Conservation (phyloP, 2,113 vertebrate species). For the Tringa solitaria region DNA sequence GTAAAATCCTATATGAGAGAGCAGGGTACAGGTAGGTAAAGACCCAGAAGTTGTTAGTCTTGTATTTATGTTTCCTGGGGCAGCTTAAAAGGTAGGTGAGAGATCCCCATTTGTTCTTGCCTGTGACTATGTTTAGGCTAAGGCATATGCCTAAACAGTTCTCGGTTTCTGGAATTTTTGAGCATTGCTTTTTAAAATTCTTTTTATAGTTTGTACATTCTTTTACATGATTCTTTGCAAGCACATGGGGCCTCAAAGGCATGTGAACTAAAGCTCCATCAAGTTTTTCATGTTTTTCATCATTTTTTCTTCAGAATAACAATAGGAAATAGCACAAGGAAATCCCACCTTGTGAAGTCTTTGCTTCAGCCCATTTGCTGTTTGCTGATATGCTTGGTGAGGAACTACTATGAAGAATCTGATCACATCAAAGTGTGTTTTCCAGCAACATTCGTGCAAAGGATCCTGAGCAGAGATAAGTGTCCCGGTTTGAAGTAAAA, state of each 20-base stretch:
- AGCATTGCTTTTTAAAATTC: background rate
- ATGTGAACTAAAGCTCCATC: background rate
- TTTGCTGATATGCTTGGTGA: background rate
- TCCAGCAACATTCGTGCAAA: background rate
- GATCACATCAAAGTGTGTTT: background rate
- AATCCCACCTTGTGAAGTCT: background rate
- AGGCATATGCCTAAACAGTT: background rate
- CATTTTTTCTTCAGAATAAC: background rate
- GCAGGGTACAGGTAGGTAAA: background rate
- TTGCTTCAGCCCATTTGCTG: background rate
- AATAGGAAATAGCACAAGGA: background rate
- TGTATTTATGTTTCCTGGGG: background rate
- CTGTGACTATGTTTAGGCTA: background rate
- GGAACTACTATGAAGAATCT: background rate
- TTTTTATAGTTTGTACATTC: background rate
- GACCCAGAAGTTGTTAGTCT: background rate
- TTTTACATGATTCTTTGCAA: background rate
- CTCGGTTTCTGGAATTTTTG: background rate
- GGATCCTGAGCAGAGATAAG: background rate
- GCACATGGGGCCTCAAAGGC: background rate
- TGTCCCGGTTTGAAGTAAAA: too few species aligned
- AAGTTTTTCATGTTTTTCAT: background rate
- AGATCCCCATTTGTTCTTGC: background rate
- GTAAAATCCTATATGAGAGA: background rate
- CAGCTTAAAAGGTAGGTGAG: background rate